Base-by-base conservation (phyloP, 2,888 invertebrate species). In the Boloria euphrosyne region DNA sequence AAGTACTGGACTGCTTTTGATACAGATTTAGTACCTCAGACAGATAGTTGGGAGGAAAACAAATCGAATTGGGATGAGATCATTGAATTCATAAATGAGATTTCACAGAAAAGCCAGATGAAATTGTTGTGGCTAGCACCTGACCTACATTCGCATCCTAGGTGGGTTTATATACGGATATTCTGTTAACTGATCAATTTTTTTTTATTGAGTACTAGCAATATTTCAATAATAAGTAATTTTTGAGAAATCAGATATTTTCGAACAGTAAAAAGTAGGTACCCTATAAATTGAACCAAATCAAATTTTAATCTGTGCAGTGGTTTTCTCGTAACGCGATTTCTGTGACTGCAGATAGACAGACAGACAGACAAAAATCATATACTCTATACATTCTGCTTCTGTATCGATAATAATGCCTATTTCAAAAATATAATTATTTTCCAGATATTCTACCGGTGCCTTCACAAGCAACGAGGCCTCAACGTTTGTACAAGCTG, bases 1-100 rank as follows among this genome's bases (percentile, higher is more conserved):
- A 93, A 93, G 72, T 74, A 93, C 80, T 95, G 94, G 94, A 94
- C 94, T 0, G 94, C 94, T 22, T 94, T 94, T 72, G 95, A 95
- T 76, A 84, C 93, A 0, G 95, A 95, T 75, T 82, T 95, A 46
- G 89, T 94, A 0, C 94, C 94, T 0, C 89, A 86, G 59, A 87
- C 90, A 0, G 92, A 92, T 1, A 92, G 81, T 51, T 86, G 93
- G 79, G 93, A 93, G 14, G 94, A 95, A 75, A 89, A 86, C 22
- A 90, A 91, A 72, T 75, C 80, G 5, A 87, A 93, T 70, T 92
- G 93, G 84, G 95, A 95, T 66, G 94, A 94, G 62, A 84, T 94
- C 0, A 81, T 87, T 0, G 94, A 94, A 65, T 91, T 93, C 54
- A 88, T 94, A 1, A 84, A 84, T 65, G 93, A 95, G 70, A 78